Evolutionary conservation across 2,888 invertebrate species (phyloP).

Genomic region (Apoda limacodes): DNA sequence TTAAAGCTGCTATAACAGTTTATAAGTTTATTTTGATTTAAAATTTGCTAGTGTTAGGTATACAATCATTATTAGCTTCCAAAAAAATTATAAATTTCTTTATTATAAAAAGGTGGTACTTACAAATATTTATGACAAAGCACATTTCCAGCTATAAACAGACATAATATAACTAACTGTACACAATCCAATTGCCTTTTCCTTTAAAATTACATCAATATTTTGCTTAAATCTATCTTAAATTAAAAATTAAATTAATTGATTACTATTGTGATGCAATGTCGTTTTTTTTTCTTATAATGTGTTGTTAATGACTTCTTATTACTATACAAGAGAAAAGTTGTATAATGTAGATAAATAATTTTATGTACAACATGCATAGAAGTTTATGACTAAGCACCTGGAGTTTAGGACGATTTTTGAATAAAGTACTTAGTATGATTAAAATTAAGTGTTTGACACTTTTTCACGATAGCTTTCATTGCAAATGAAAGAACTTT

Average conservation of each 20-base stretch:
- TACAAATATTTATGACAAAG: conserved; percentile 15
- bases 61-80: too few relatives aligned
- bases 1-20: too few relatives aligned
- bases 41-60: too few relatives aligned
- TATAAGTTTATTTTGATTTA: too few relatives aligned
- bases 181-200: conserved; percentile 7
- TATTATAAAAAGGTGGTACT: too few relatives aligned
- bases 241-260: conserved; percentile 31
- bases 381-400: conserved; percentile 29
- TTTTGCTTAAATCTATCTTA: conserved; percentile 24
- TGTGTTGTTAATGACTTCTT: conserved; percentile 33
- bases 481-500: conserved; percentile 31
- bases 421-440: too few relatives aligned
- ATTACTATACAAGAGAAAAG: conserved; percentile 17
- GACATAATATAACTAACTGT: conserved; percentile 7
- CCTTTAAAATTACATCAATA: conserved; percentile 13
- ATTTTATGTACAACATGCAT: conserved; percentile 15
- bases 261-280: conserved; percentile 44
- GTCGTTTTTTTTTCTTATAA: conserved; percentile 26
- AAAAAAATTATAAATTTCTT: too few relatives aligned
- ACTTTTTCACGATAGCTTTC: too few relatives aligned
- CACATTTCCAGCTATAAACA: conserved; percentile 6
- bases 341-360: too few relatives aligned
- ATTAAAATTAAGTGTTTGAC: too few relatives aligned
- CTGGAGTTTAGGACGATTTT: conserved; percentile 16